Evolutionary conservation across 2,797 vertebrate species (phyloP).

Genomic region (Cossypha caffra): DNA sequence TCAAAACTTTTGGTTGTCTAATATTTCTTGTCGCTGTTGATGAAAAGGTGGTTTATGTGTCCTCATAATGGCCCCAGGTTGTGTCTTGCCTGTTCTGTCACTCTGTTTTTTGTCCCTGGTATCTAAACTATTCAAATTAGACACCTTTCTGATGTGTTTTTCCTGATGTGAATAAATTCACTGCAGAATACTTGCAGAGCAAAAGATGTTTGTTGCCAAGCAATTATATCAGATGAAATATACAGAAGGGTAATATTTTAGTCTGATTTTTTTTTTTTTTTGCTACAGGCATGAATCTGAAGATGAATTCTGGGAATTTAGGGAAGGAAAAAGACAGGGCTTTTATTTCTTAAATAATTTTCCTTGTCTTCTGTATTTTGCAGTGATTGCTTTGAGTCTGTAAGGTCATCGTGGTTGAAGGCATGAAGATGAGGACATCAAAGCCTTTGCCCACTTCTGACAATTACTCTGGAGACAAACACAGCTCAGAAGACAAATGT

Average conservation of each 20-base stretch:
- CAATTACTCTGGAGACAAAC: conserved; percentile 27
- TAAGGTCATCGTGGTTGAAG: not conserved
- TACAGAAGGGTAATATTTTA: not conserved
- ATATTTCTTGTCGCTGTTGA: not conserved
- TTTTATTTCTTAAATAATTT: not conserved
- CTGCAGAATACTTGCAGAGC: not conserved
- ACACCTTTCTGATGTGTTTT: not conserved
- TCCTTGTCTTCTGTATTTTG: not conserved
- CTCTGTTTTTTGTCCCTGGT: not conserved
- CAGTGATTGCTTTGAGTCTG: conserved; percentile 38
- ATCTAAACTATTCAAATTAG: not conserved
- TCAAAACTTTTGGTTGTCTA: not conserved
- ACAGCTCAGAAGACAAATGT: not conserved
- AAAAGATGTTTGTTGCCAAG: not conserved
- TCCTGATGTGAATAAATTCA: not conserved
- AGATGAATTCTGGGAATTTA: not conserved
- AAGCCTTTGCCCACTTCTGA: not conserved
- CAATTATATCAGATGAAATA: not conserved
- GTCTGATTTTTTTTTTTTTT: not conserved
- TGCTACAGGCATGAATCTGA: not conserved
- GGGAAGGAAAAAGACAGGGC: not conserved
- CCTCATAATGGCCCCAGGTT: not conserved
- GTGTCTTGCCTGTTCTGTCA: not conserved
- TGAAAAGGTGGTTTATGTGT: not conserved
- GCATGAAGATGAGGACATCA: conserved; percentile 8